These are phyloP conservation scores for Caiman crocodilus DNA, from an alignment of 2,797 vertebrate species.

Conservation along the genomic window DNA sequence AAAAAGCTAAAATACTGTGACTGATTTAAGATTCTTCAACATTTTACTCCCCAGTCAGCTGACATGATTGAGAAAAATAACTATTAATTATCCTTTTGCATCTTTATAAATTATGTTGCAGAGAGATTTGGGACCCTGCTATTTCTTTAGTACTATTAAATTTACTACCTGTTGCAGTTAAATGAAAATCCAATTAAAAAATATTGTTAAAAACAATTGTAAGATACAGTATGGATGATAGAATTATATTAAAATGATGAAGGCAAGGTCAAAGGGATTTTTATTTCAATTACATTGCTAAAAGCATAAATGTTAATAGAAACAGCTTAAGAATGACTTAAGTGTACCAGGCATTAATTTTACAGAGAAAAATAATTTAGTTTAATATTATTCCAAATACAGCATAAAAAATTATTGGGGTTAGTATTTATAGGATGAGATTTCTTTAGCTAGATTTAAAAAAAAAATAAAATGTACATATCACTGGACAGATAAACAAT, in stretches of 20 bases:
- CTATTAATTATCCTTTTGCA: not conserved
- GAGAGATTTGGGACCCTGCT: not conserved
- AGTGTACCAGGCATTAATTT: constrained; percentile 37
- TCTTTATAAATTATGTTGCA: not conserved
- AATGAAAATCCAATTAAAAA: constrained; percentile 20
- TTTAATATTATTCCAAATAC: constrained; percentile 42
- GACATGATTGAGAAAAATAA: not conserved
- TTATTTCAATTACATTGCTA: constrained; percentile 55
- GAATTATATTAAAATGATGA: constrained; percentile 57
- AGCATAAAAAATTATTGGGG: constrained; percentile 48
- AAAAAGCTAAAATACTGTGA: not conserved
- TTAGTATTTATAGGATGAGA: constrained; percentile 53
- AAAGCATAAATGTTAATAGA: constrained; percentile 51
- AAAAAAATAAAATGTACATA: constrained; percentile 64
- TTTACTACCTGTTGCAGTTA: no score
- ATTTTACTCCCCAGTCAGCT: not conserved
- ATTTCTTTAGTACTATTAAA: not conserved
- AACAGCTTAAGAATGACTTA: constrained; percentile 52
- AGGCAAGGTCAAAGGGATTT: not conserved
- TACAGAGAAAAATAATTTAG: constrained; percentile 40
- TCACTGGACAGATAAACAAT: constrained; percentile 75
- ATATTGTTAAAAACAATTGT: constrained; percentile 24
- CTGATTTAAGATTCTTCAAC: not conserved
- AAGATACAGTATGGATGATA: constrained; percentile 55
- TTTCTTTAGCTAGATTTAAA: constrained; percentile 53